Evolutionary conservation across 2,797 vertebrate genomes (phyloP).

Genomic region (Loriculus beryllinus): DNA sequence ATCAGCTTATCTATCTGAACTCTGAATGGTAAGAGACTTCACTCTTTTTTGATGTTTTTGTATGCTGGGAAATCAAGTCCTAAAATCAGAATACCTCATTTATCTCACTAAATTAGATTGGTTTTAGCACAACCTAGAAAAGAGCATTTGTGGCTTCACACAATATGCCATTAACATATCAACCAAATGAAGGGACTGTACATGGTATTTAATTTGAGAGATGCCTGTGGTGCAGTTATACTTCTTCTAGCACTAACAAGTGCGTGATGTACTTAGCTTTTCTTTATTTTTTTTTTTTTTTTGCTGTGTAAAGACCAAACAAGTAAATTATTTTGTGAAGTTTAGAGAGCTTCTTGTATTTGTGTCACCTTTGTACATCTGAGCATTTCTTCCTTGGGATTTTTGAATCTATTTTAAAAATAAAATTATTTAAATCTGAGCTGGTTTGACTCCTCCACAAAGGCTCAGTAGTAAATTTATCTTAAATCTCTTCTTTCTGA

Average conservation of each 20-base stretch:
- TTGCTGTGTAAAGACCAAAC: neutral
- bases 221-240: neutral
- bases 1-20: neutral
- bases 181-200: neutral
- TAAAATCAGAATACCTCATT: constrained; percentile 33
- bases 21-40: neutral
- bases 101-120: constrained; percentile 13
- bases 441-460: neutral
- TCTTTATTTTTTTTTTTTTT: neutral
- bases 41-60: neutral
- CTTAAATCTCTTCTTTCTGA: neutral
- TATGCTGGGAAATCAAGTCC: constrained; percentile 1
- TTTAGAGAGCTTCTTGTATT: neutral
- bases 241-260: neutral
- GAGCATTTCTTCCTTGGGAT: neutral
- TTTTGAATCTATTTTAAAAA: neutral
- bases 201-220: neutral
- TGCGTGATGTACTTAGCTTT: neutral
- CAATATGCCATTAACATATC: neutral
- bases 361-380: neutral
- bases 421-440: neutral
- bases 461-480: neutral
- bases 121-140: neutral
- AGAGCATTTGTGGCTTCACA: constrained; percentile 15
- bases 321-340: neutral